phyloP scores from a whole-genome alignment of 2,888 invertebrate species.

The Siphlonurus alternatus region DNA sequence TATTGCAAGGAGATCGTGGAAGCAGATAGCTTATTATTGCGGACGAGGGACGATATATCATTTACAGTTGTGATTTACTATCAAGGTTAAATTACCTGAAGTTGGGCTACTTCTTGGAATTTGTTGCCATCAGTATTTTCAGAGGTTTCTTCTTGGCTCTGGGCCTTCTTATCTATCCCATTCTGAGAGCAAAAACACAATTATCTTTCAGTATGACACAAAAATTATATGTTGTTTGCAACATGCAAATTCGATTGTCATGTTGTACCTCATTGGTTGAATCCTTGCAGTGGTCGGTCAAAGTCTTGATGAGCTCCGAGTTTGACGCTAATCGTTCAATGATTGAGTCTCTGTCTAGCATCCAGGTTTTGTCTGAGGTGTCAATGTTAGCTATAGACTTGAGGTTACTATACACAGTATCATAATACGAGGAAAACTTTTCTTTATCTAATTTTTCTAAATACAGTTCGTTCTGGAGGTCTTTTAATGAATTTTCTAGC shows the following conservation, averaged over 20 bases:
- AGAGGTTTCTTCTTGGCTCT: not conserved
- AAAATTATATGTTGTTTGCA: no score
- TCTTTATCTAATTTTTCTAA: not conserved
- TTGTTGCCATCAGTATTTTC: not conserved
- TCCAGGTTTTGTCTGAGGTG: not conserved
- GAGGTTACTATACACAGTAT: not conserved
- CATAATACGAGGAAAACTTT: not conserved
- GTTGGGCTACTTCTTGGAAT: not conserved
- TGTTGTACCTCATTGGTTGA: no score
- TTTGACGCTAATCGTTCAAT: not conserved
- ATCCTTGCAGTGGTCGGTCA: not conserved
- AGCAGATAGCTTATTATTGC: no score
- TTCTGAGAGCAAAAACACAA: not conserved
- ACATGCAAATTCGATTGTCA: no score
- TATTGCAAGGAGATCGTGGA: no score
- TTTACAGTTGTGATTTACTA: no score
- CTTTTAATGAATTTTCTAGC: not conserved
- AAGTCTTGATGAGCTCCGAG: not conserved
- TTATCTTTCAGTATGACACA: no score
- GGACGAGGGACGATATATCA: no score
- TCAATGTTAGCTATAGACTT: not conserved
- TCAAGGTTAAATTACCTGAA: no score
- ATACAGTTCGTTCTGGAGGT: not conserved
- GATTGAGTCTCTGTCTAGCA: not conserved
- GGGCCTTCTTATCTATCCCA: not conserved